phyloP scores from a whole-genome alignment of 2,797 vertebrate genomes.

The Pantherophis alleghaniensis region DNA sequence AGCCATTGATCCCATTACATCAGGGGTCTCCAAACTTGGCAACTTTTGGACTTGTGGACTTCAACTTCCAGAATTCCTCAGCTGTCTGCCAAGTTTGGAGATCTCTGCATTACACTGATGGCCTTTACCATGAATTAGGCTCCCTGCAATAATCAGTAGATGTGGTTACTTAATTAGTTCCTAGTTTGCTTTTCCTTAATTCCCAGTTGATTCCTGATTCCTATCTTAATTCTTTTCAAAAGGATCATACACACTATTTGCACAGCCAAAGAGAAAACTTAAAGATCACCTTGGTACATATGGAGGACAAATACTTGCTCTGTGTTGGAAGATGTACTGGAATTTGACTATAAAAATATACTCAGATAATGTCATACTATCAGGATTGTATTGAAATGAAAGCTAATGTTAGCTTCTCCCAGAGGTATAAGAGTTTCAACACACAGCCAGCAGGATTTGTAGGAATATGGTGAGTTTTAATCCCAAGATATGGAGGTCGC shows the following conservation, averaged over 20 bases:
- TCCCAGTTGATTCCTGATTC: not conserved
- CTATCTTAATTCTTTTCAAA: not conserved
- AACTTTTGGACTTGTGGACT: not conserved
- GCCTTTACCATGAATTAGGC: not conserved
- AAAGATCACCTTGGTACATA: not conserved
- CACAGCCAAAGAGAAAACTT: not conserved
- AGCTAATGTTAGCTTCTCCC: not conserved
- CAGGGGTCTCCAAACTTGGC: not conserved
- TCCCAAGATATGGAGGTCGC: not conserved
- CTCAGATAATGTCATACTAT: not conserved
- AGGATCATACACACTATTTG: not conserved
- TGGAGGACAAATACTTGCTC: not conserved
- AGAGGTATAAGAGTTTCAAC: not conserved
- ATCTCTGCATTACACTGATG: not conserved
- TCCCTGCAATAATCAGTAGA: not conserved
- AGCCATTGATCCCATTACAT: not conserved
- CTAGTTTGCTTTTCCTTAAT: not conserved
- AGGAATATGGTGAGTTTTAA: not conserved
- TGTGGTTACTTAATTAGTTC: not conserved
- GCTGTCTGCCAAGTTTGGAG: not conserved
- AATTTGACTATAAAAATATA: not conserved
- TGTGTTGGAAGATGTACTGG: not conserved
- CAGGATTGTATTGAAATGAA: not conserved
- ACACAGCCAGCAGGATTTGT: not conserved
- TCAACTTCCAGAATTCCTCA: not conserved